Evolutionary conservation across 2,113 vertebrate genomes (phyloP).

Genomic region (Engraulis encrasicolus): DNA sequence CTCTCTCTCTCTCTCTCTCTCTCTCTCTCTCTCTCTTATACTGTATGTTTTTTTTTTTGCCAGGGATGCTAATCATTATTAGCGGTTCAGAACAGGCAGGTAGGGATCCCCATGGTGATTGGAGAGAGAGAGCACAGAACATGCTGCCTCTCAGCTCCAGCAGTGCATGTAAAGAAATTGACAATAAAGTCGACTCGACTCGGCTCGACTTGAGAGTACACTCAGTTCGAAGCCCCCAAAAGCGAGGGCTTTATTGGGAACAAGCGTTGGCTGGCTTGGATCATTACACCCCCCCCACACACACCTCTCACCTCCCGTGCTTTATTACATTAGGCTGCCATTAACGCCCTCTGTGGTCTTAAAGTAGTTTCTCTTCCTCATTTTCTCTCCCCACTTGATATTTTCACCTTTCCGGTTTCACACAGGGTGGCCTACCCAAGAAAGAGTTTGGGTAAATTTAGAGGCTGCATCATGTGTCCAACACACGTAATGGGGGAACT

Average conservation of each 20-base stretch:
- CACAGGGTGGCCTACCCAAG: not conserved
- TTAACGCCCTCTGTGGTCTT: conserved; percentile 7
- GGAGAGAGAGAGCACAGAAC: not conserved
- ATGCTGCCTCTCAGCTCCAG: not conserved
- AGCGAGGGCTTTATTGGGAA: not conserved
- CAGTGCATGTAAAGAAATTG: too few species aligned
- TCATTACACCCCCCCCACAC: not conserved
- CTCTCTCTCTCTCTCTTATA: too few species aligned
- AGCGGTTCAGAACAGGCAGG: conserved; percentile 1
- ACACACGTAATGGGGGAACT: too few species aligned
- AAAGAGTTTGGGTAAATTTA: not conserved
- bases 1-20: too few species aligned
- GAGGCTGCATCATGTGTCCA: not conserved
- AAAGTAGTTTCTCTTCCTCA: not conserved
- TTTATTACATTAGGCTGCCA: not conserved
- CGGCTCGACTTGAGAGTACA: not conserved
- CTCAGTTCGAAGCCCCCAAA: not conserved
- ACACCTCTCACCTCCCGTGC: too few species aligned
- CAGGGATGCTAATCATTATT: not conserved
- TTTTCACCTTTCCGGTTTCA: not conserved
- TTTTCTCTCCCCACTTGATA: not conserved
- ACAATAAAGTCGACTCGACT: too few species aligned
- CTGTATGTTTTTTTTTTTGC: not conserved
- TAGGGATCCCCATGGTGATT: not conserved
- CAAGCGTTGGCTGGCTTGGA: conserved; percentile 10